Percentiles rank a stretch among this genome's conserved stretches.
These are phyloP conservation scores for Silurus glanis DNA, from an alignment of 2,113 vertebrate genomes.

Conservation along the genomic window DNA sequence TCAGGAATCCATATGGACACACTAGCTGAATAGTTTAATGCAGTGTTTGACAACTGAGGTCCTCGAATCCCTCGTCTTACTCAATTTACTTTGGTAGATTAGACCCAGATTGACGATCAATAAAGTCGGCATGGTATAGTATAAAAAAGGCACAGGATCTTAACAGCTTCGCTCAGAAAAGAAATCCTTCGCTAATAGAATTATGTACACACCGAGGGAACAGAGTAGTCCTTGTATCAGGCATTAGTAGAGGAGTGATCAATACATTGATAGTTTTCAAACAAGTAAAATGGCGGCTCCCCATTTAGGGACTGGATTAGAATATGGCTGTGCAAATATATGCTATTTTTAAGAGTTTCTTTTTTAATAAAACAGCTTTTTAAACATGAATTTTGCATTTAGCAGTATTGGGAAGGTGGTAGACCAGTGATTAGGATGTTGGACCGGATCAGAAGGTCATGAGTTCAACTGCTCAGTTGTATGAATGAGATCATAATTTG, in stretches of 20 bases:
- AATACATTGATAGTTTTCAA: neutral
- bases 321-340: too few species aligned
- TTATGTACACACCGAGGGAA: neutral
- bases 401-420: too few species aligned
- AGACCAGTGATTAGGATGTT: too few species aligned
- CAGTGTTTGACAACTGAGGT: neutral
- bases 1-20: neutral
- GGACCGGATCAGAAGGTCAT: too few species aligned
- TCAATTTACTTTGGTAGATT: neutral
- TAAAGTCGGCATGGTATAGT: neutral
- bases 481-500: too few species aligned
- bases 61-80: neutral
- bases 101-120: neutral
- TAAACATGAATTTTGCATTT: too few species aligned
- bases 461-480: too few species aligned
- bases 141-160: neutral
- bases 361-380: too few species aligned
- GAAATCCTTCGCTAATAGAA: neutral
- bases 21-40: neutral
- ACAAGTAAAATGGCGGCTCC: neutral
- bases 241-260: neutral
- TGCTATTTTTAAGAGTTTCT: too few species aligned
- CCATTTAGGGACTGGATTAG: too few species aligned
- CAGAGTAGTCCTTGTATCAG: neutral
- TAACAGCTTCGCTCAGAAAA: neutral